Evolutionary conservation across 1,140 invertebrate species (phyloP).

Genomic region (Hetaerina americana): DNA sequence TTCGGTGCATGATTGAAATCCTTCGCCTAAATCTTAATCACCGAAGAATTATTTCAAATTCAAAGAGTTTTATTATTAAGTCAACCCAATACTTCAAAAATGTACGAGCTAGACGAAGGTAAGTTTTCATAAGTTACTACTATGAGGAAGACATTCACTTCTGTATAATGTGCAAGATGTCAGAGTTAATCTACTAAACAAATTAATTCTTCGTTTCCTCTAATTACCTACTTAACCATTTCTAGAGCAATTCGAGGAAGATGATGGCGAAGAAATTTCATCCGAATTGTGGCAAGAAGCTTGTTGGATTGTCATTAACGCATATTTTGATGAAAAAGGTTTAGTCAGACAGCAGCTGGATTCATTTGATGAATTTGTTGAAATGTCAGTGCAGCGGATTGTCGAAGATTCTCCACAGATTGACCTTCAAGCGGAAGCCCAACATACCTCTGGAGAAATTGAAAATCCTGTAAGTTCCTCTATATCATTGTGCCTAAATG

Average conservation of each 20-base stretch:
- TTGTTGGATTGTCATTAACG: slow-evolving; percentile 99
- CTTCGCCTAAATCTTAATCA: no score
- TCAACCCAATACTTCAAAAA: no score
- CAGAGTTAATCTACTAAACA: not conserved
- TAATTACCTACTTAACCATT: slow-evolving; percentile 8
- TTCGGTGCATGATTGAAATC: no score
- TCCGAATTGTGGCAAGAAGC: slow-evolving; percentile 97
- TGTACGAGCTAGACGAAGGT: slow-evolving; percentile 1
- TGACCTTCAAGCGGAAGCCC: slow-evolving; percentile 93
- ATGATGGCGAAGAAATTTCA: slow-evolving; percentile 80
- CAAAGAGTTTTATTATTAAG: no score
- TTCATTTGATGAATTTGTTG: slow-evolving; percentile 99
- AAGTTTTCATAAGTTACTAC: no score
- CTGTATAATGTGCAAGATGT: no score
- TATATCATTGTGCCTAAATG: no score
- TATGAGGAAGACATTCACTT: no score
- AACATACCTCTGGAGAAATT: slow-evolving; percentile 83
- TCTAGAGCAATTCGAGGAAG: slow-evolving; percentile 55
- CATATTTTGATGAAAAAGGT: slow-evolving; percentile 99
- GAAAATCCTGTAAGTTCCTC: slow-evolving; percentile 61
- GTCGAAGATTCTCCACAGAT: slow-evolving; percentile 97
- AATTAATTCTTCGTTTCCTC: not conserved
- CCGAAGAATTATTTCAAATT: no score
- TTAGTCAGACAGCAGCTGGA: slow-evolving; percentile 96
- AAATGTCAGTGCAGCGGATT: slow-evolving; percentile 98